Base-by-base conservation (phyloP, 2,888 invertebrate species). In the Scelioninae gen. 2 region DNA sequence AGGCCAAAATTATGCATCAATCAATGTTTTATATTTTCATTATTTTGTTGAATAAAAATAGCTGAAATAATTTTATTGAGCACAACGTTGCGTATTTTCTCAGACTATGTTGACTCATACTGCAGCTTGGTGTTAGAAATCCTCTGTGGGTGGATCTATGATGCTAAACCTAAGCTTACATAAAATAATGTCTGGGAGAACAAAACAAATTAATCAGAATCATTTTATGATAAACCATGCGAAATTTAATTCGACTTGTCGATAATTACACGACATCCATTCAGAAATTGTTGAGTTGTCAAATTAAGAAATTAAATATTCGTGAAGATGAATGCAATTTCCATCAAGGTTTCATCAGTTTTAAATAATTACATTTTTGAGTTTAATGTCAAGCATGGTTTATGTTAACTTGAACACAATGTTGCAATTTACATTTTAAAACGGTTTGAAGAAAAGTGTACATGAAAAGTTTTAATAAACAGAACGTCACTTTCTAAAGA, bases 181-280 rank as follows among this genome's bases (percentile, higher is more conserved):
- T 53, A 28, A 39, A 53, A 53, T 39, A 18, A 55, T 41, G 58
- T 35, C 35, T 31, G 13, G 35, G 41, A 35, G 25, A 25, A 58
- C 13, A 37, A 58, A 58, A 31, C 37, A 58, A 58, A 58, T 58
- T 58, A 46, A 46, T 58, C 46, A 46, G 35, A 33, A 46, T 9
- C 22, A 37, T 18, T 58, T 22, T 46, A 16, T 46, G 46, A 58
- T 58, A 58, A 58, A 58, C 46, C 37, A 58, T 46, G 16, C 46
- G 0, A 25, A 58, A 46, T 37, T 58, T 31, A 18, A 58, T 33
- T 46, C 11, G 37, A 58, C 46, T 58, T 46, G 46, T 25, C 10
- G 15, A 22, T 41, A 35, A 35, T 46, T 58, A 58, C n/a, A 11
- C 43, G n/a, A n/a, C n/a, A n/a, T n/a, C n/a, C n/a, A n/a, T n/a